These are phyloP conservation scores for Porites australiensis DNA, from an alignment of 64 coral and sea anemone genomes.

Conservation along the genomic window DNA sequence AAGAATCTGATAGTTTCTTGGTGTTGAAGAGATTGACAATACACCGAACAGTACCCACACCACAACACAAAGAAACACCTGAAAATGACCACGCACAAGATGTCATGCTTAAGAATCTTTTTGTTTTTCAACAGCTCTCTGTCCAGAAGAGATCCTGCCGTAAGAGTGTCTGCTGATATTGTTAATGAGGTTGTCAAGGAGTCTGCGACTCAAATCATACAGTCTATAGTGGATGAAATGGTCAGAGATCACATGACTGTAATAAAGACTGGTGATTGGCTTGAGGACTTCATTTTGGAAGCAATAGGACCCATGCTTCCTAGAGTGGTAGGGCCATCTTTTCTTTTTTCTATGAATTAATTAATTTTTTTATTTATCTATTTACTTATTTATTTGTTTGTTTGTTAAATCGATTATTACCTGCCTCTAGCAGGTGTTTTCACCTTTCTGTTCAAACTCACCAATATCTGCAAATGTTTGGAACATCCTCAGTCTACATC, in stretches of 20 bases:
- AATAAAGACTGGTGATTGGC: conserved; percentile 72
- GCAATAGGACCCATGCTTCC: conserved; percentile 72
- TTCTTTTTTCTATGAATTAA: neutral
- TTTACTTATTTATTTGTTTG: no score
- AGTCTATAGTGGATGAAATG: conserved; percentile 50
- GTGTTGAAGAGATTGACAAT: no score
- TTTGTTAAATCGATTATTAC: no score
- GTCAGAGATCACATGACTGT: conserved; percentile 70
- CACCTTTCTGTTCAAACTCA: no score
- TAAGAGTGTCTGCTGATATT: conserved; percentile 49
- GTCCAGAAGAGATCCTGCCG: conserved; percentile 31
- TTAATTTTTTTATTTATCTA: neutral
- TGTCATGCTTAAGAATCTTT: no score
- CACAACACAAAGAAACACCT: no score
- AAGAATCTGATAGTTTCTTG: no score
- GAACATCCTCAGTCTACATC: no score
- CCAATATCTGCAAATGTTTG: no score
- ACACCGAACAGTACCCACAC: no score
- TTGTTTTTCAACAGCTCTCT: neutral
- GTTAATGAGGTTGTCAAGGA: conserved; percentile 65
- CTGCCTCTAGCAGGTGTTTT: no score
- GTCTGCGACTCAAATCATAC: conserved; percentile 29
- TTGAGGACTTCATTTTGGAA: conserved; percentile 73
- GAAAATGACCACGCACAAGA: no score
- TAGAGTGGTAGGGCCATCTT: conserved; percentile 57